Base-by-base conservation (phyloP, 2,797 vertebrate genomes). In the Melopsittacus undulatus region DNA sequence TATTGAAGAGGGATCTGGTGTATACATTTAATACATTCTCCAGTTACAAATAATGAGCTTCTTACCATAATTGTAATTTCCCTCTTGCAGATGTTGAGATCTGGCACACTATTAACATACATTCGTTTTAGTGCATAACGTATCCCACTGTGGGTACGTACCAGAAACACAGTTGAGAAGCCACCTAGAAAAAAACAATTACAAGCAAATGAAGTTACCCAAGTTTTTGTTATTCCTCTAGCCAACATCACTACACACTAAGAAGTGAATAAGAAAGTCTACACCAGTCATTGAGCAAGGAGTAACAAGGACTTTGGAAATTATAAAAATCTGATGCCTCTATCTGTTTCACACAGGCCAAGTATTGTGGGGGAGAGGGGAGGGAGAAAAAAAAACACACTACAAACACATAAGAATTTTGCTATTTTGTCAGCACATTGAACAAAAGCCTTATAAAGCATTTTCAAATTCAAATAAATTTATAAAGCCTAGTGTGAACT, bases 1-100 rank as follows among this genome's bases (percentile, higher is more conserved):
- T 29, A 14, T 3, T 14, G 16, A 45, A 49, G 15, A 54, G 32
- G 13, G 5, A 10, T 21, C 42, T 20, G n/a, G 5, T 26, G 11
- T 5, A 24, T 0, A 18, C 13, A 30, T 9, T 24, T 1, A 38
- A 56, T 5, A 21, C 7, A 10, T 38, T 48, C 10, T 83, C 30
- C 57, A 29, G 66, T 40, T 21, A 45, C 6, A 63, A 48, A 40
- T 11, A 46, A 29, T 0, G 16, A 30, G 59, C 69, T 73, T 56
- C 98, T 98, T 96, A 99, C 99, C 99, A 99, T 99, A 96, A 99
- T 99, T 18, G 98, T 99, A 95, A 99, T 99, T 98, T 99, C 99
- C 63, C 99, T 98, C 98, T 99, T 99, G 98, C 99, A 99, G 94
- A 99, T 97, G 84, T 98, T 99, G 92, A 99, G 98, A 96, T 99